Evolutionary conservation across 2,888 invertebrate genomes (phyloP).

Genomic region (Deroplatys truncata): DNA sequence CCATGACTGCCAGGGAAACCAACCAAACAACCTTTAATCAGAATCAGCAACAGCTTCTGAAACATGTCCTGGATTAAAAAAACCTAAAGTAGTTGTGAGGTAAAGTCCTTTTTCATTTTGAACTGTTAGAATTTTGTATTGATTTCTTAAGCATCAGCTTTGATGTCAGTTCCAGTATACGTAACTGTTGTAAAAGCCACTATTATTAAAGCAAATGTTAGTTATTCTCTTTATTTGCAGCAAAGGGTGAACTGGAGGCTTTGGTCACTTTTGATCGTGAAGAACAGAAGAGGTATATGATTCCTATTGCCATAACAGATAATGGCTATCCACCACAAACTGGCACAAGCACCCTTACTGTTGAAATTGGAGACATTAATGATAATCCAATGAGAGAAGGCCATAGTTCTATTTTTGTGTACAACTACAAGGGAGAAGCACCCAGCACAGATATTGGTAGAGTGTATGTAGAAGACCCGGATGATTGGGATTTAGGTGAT

Average conservation of each 20-base stretch:
- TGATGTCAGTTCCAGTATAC: too few relatives aligned
- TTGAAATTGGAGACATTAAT: slow-evolving; percentile 92
- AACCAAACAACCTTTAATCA: too few relatives aligned
- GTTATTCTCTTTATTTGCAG: neutral
- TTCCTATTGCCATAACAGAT: slow-evolving; percentile 88
- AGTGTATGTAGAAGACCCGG: slow-evolving; percentile 89
- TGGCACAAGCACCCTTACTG: slow-evolving; percentile 76
- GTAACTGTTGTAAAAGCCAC: too few relatives aligned
- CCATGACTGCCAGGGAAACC: too few relatives aligned
- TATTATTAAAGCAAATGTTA: too few relatives aligned
- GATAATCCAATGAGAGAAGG: slow-evolving; percentile 89
- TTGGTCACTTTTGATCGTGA: slow-evolving; percentile 81
- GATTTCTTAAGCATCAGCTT: too few relatives aligned
- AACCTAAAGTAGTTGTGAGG: too few relatives aligned
- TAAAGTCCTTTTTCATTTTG: too few relatives aligned
- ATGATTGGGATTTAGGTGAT: slow-evolving; percentile 95
- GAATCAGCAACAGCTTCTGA: too few relatives aligned
- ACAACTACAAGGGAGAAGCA: slow-evolving; percentile 85
- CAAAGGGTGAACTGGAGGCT: slow-evolving; percentile 64
- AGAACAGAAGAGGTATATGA: slow-evolving; percentile 75
- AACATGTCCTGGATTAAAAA: too few relatives aligned
- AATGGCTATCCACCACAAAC: slow-evolving; percentile 69
- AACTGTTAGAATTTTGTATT: too few relatives aligned
- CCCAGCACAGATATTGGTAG: slow-evolving; percentile 83
- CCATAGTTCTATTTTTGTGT: slow-evolving; percentile 85